A percentile compares a stretch with the other conserved stretches of the same genome.
Conservation (phyloP, 2,113 vertebrate species). For the Cinclus cinclus region DNA sequence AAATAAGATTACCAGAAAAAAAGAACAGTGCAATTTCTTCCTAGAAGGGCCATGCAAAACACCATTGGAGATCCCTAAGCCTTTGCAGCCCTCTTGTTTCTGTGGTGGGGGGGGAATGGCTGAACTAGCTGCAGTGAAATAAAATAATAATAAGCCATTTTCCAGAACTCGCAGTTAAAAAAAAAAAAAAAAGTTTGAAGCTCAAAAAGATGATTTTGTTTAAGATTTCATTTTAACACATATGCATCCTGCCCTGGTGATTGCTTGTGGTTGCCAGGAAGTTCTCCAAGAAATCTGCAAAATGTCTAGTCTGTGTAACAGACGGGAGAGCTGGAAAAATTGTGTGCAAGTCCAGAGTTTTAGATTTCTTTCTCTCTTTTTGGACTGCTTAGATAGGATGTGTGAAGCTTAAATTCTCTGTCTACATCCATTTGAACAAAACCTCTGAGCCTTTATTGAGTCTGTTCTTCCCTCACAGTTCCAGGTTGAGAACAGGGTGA, state of each 20-base stretch:
- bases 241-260: constrained; percentile 61
- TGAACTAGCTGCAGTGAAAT: neutral
- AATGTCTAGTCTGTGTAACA: constrained; percentile 58
- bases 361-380: constrained; percentile 23
- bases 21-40: neutral
- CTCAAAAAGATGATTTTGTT: constrained; percentile 52
- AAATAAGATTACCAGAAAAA: neutral
- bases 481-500: constrained; percentile 29
- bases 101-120: neutral
- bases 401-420: constrained; percentile 32
- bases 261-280: constrained; percentile 61
- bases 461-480: neutral
- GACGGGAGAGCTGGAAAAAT: constrained; percentile 45
- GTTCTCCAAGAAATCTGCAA: constrained; percentile 65
- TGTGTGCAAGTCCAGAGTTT: constrained; percentile 46
- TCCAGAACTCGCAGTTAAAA: neutral
- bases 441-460: constrained; percentile 9
- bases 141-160: neutral
- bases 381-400: neutral
- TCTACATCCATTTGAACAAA: constrained; percentile 28
- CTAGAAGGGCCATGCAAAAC: neutral
- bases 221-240: constrained; percentile 60
- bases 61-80: neutral
- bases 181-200: neutral
- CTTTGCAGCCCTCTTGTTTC: neutral